Conservation (phyloP, 2,888 invertebrate genomes). For the Cremastinae sp. region DNA sequence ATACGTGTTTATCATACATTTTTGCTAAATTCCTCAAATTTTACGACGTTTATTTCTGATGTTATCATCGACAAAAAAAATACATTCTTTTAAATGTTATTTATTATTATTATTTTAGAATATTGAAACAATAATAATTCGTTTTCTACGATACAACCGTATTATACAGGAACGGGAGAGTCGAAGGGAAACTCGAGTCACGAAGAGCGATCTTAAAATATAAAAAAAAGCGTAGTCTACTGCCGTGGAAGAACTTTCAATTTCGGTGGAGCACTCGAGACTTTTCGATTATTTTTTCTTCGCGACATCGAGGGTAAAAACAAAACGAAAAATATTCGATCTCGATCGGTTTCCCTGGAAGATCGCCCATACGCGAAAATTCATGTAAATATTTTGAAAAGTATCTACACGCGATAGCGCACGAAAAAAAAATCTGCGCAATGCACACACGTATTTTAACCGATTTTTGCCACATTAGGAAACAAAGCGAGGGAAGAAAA, state of each 20-base stretch:
- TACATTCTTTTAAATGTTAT: too few relatives aligned
- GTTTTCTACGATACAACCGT: too few relatives aligned
- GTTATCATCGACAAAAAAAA: too few relatives aligned
- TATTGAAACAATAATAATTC: too few relatives aligned
- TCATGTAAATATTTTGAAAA: slow-evolving; percentile 16
- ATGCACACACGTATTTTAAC: slow-evolving; percentile 32
- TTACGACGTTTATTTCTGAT: too few relatives aligned
- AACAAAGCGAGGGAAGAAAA: slow-evolving; percentile 16
- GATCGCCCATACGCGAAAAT: slow-evolving; percentile 3
- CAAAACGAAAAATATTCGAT: background rate
- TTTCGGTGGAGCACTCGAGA: background rate
- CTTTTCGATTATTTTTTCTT: slow-evolving; percentile 1
- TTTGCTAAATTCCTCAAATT: too few relatives aligned
- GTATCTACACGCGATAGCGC: slow-evolving; percentile 1
- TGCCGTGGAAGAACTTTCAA: slow-evolving; percentile 21
- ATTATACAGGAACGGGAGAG: too few relatives aligned
- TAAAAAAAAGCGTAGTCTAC: slow-evolving; percentile 33
- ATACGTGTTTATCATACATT: too few relatives aligned
- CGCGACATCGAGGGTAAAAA: background rate
- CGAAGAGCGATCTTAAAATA: background rate
- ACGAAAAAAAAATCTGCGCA: background rate
- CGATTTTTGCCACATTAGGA: slow-evolving; percentile 47
- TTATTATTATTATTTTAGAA: too few relatives aligned
- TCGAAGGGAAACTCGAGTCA: too few relatives aligned
- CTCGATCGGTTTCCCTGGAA: slow-evolving; percentile 1